Conservation (phyloP, 64 coral and sea anemone genomes). For the Dendrophyllia cribrosa region DNA sequence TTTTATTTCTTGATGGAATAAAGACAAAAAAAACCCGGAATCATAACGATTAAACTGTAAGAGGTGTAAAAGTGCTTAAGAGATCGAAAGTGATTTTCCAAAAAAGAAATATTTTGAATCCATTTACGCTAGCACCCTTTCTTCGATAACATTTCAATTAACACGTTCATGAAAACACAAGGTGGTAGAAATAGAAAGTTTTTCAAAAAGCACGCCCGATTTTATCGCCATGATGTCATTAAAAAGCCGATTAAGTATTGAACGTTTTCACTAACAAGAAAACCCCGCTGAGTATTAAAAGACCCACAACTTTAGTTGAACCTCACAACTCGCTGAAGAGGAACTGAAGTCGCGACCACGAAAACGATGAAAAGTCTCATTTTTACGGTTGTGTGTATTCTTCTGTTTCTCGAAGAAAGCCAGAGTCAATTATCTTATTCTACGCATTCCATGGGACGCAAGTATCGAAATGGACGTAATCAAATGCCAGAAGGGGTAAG, state of each 20-base stretch:
- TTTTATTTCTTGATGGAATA: too few relatives aligned
- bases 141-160: neutral
- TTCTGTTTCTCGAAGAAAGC: constrained; percentile 12
- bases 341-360: neutral
- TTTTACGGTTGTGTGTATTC: neutral
- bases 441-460: neutral
- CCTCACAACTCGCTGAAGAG: neutral
- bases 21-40: too few relatives aligned
- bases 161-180: too few relatives aligned
- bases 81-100: neutral
- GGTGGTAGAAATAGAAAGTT: too few relatives aligned
- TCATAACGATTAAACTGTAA: too few relatives aligned
- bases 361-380: neutral
- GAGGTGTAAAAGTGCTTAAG: neutral
- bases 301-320: neutral
- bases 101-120: too few relatives aligned
- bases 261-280: neutral
- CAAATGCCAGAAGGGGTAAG: constrained; percentile 15
- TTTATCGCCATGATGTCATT: neutral
- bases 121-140: too few relatives aligned
- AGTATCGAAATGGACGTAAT: neutral
- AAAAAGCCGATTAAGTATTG: neutral
- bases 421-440: constrained; percentile 9
- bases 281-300: constrained; percentile 19
- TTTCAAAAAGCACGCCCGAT: too few relatives aligned